A percentile compares a stretch with the other conserved stretches of the same genome.
These are phyloP conservation scores for Petrosia ficiformis DNA, from an alignment of 37 sponge, comb jelly and placozoan genomes.

Conservation along the genomic window DNA sequence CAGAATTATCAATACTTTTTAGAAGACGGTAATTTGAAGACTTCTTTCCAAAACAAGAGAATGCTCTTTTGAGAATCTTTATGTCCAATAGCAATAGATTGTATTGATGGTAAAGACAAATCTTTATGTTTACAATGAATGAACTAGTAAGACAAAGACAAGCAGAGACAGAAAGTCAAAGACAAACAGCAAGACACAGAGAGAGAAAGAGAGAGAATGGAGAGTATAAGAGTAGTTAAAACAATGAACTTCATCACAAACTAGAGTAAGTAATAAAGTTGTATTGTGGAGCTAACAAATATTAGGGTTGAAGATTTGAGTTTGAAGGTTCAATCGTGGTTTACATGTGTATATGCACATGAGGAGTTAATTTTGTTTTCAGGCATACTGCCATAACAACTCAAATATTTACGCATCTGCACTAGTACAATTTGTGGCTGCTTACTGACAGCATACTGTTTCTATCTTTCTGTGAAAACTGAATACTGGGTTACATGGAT, in stretches of 20 bases:
- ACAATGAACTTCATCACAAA: too few species aligned
- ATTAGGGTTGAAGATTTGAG: not conserved
- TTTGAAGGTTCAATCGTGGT: too few species aligned
- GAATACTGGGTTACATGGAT: too few species aligned
- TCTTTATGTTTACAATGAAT: constrained; percentile 61
- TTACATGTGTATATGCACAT: too few species aligned
- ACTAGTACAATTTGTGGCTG: too few species aligned
- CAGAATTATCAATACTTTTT: too few species aligned
- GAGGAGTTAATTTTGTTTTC: too few species aligned
- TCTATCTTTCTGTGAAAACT: too few species aligned
- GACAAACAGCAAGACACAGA: not conserved
- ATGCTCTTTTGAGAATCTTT: constrained; percentile 93
- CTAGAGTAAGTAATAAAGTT: too few species aligned
- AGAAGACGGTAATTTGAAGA: constrained; percentile 76
- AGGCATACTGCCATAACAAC: too few species aligned
- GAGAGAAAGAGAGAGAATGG: not conserved
- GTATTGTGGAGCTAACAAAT: not conserved
- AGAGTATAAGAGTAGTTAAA: not conserved
- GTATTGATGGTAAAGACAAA: constrained; percentile 58
- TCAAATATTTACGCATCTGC: too few species aligned
- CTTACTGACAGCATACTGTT: too few species aligned
- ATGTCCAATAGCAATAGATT: constrained; percentile 72
- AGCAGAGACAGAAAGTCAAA: not conserved
- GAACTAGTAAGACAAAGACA: constrained; percentile 47
- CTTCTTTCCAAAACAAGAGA: constrained; percentile 92